These are phyloP conservation scores for Caradrina kadenii DNA, from an alignment of 2,888 invertebrate species.

Conservation along the genomic window DNA sequence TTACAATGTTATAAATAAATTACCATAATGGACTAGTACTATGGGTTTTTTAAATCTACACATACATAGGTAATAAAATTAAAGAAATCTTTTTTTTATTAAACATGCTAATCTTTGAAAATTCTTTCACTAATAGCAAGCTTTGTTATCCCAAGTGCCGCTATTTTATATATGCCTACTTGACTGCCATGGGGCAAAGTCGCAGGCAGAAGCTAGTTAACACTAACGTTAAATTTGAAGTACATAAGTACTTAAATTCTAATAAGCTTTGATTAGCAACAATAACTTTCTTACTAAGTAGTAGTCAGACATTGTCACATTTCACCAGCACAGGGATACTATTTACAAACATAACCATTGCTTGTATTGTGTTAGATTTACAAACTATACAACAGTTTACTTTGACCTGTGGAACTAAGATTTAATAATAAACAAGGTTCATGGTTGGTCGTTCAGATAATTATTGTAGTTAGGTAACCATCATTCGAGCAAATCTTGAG, in stretches of 20 bases:
- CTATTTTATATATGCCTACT: no score
- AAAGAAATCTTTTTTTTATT: no score
- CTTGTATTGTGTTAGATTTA: constrained; percentile 24
- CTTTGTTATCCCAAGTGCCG: no score
- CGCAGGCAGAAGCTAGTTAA: no score
- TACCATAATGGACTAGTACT: no score
- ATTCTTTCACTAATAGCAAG: no score
- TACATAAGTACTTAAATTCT: not conserved
- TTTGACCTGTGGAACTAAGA: constrained; percentile 5
- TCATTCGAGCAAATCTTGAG: not conserved
- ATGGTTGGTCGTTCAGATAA: constrained; percentile 4
- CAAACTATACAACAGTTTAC: constrained; percentile 1
- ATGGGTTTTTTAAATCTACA: no score
- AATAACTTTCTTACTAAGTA: constrained; percentile 13
- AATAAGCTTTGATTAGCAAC: not conserved
- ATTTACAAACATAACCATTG: constrained; percentile 27
- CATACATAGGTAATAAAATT: no score
- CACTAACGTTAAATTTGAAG: no score
- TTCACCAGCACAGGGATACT: constrained; percentile 2
- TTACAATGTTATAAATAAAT: no score
- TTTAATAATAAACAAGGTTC: constrained; percentile 19
- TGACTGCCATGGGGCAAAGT: no score
- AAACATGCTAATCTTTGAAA: no score
- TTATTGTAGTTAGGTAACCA: not conserved
- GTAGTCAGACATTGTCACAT: constrained; percentile 22